A percentile compares a stretch with the other conserved stretches of the same genome.
These are phyloP conservation scores for Oxyura jamaicensis DNA, from an alignment of 2,113 vertebrate genomes.

Conservation along the genomic window DNA sequence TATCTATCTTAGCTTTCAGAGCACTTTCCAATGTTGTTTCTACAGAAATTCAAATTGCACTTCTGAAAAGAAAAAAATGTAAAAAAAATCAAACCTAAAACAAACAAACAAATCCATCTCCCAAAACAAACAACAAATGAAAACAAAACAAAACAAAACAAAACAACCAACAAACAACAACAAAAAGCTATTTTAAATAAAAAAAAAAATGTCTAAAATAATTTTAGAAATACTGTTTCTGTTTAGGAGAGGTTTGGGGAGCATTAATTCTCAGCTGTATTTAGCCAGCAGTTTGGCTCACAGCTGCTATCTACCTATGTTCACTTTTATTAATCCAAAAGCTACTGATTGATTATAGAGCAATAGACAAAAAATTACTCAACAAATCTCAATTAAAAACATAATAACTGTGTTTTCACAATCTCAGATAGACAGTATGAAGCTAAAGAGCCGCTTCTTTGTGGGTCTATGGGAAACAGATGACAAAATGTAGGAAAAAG, in stretches of 20 bases:
- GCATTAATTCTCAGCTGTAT: not conserved
- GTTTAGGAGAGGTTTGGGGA: not conserved
- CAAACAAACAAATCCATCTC: not conserved
- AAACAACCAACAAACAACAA: not conserved
- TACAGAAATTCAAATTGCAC: not conserved
- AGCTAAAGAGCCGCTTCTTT: not conserved
- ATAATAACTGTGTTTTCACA: not conserved
- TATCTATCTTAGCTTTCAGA: not conserved
- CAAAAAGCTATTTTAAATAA: not conserved
- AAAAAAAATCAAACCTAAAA: not conserved
- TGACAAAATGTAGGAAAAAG: not conserved
- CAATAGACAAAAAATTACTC: not conserved
- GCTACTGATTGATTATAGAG: not conserved
- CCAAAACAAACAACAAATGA: not conserved
- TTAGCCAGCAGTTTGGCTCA: not conserved
- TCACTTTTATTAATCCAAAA: not conserved
- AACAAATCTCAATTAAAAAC: not conserved
- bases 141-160: not conserved
- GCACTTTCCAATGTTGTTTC: not conserved
- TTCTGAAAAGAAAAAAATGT: not conserved
- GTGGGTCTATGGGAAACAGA: not conserved
- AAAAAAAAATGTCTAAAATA: not conserved
- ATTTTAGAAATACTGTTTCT: not conserved
- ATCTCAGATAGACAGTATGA: not conserved
- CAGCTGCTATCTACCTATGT: not conserved